A percentile compares a stretch with the other conserved stretches of the same genome.
Conservation (phyloP, 2,888 invertebrate species). For the Polyommatus iphigenia region DNA sequence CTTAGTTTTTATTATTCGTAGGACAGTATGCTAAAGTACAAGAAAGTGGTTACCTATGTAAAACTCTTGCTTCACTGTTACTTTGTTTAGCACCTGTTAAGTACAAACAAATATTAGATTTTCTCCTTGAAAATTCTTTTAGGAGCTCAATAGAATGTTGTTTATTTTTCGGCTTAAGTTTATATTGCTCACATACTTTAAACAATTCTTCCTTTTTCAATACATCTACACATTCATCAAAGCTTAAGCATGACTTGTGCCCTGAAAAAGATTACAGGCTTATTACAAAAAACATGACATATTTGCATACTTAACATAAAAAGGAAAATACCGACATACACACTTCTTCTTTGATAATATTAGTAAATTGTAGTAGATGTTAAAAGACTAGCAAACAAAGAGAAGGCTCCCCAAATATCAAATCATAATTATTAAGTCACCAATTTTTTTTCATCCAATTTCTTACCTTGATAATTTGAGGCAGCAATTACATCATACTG, state of each 20-base stretch:
- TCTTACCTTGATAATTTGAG: constrained; percentile 42
- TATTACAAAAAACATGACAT: not conserved
- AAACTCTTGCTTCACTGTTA: constrained; percentile 52
- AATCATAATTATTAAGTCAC: too few relatives aligned
- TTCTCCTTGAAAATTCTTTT: constrained; percentile 46
- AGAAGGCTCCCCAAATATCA: too few relatives aligned
- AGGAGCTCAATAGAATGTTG: constrained; percentile 52
- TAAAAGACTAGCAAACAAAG: too few relatives aligned
- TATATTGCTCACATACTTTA: constrained; percentile 60
- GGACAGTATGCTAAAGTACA: not conserved
- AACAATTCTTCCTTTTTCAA: constrained; percentile 57
- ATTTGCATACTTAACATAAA: too few relatives aligned
- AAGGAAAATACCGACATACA: too few relatives aligned
- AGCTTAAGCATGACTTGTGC: constrained; percentile 42
- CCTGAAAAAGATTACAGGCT: constrained; percentile 38
- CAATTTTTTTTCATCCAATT: not conserved
- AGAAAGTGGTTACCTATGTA: constrained; percentile 52
- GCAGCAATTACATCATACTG: constrained; percentile 49
- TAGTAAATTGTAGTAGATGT: too few relatives aligned
- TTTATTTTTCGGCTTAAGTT: constrained; percentile 56
- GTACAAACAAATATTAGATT: constrained; percentile 53
- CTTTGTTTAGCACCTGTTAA: constrained; percentile 45
- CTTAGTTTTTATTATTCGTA: too few relatives aligned
- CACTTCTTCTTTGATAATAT: too few relatives aligned
- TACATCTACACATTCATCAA: constrained; percentile 51